Base-by-base conservation (phyloP, 2,888 invertebrate species). In the Drosophila mulleri region DNA sequence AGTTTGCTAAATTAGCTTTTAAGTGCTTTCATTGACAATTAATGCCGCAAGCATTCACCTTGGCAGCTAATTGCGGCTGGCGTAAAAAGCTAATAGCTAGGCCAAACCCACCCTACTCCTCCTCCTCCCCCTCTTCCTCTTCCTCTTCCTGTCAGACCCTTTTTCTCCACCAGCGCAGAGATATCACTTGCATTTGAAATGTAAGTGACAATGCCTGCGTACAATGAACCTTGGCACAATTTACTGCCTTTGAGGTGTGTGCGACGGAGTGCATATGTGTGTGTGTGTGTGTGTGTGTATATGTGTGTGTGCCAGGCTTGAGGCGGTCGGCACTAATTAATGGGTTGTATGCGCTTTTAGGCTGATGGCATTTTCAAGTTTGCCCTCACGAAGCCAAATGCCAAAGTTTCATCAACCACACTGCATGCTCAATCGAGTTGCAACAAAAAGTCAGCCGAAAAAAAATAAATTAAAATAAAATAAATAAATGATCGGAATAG, bases 11-110 rank as follows among this genome's bases (percentile, higher is more conserved):
- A 87, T 88, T 86, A 73, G 74, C 75, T 72, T 84, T 80, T 86
- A 86, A 87, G 84, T 88, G 86, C 77, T 78, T 84, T 83, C 77
- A 84, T 84, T 77, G 84, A 75, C 84, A 87, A 84, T 83, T 84
- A 86, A 83, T 84, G 82, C 76, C 83, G 67, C 78, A 70, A 63
- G 71, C 82, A 35, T 67, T 75, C 47, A 69, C 86, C 80, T 78
- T 84, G 77, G 67, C 86, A 75, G 77, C 76, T 83, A 84, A 83
- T 83, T 83, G 84, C 74, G 77, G 62, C 67, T 72, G 72, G 70
- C 78, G 70, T 70, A 53, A 64, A 74, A 79, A 66, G 67, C 52
- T 67, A 60, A 78, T 69, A 75, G 52, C 66, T 65, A 66, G 63
- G 58, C 74, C 61, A 61, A 58, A 52, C 32, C 29, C 32, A 11